Base-by-base conservation (phyloP, 2,113 vertebrate species). In the Copsychus sechellarum region DNA sequence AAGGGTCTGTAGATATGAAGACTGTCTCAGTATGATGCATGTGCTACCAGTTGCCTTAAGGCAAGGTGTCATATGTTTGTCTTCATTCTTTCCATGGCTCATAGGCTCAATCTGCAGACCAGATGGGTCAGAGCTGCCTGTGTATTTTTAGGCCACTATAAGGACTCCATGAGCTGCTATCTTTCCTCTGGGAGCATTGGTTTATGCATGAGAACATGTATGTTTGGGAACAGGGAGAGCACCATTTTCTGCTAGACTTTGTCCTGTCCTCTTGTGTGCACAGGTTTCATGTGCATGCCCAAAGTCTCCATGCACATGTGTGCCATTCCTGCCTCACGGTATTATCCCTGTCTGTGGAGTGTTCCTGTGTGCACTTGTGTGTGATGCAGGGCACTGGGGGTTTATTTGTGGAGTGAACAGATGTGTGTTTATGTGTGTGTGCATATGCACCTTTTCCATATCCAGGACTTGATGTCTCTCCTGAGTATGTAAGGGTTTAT, bases 31-130 rank as follows among this genome's bases (percentile, higher is more conserved):
- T 71, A 57, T 48, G 82, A 50, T 78, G 81, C 76, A 45, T n/a
- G 53, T 78, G 67, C 85, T 94, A 95, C 81, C 72, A 80, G 74
- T 40, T 80, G 90, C 81, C 84, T 95, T 56, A 88, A 91, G 85
- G 74, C 74, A 78, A 80, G 81, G 66, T 66, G 60, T 97, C 87
- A 88, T 93, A 76, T 89, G 57, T 76, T 92, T 87, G 70, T 84
- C 25, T 90, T 90, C 74, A 26, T 91, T 86, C 79, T 90, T 93
- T 70, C 85, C 6, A 12, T 83, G 88, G 60, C 74, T 95, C 40
- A 54, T 72, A 45, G 28, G 8, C 78, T 94, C 78, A 73, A 4
- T 85, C 90, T 90, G 71, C 80, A 81, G 77, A 78, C 69, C 91
- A 93, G 96, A 79, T 76, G 81, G 90, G 77, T 90, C 72, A 71